Percentiles rank a stretch among this genome's conserved stretches.
Conservation (phyloP, 2,113 vertebrate species). For the Pithys albifrons region DNA sequence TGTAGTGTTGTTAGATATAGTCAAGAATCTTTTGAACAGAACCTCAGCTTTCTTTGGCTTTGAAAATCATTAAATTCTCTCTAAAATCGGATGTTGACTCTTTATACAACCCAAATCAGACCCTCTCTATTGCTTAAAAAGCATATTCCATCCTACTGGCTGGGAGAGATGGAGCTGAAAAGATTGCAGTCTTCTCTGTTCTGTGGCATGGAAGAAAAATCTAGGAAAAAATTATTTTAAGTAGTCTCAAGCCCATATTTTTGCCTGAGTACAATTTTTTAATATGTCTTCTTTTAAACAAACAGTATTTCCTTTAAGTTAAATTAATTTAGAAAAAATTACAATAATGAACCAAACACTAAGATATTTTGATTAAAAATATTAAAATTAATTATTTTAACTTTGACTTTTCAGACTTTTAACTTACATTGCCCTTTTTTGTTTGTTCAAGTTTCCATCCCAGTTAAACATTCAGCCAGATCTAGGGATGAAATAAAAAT, state of each 20-base stretch:
- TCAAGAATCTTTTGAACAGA: not conserved
- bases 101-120: not conserved
- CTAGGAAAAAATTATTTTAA: not conserved
- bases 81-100: not conserved
- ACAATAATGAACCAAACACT: not conserved
- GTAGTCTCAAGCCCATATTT: not conserved
- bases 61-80: not conserved
- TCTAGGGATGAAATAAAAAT: not conserved
- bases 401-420: not conserved
- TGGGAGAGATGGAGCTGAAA: not conserved
- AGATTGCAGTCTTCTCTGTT: not conserved
- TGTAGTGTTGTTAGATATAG: not conserved
- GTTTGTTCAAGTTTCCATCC: not conserved
- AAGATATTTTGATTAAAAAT: not conserved
- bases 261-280: not conserved
- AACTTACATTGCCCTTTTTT: not conserved
- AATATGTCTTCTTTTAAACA: not conserved
- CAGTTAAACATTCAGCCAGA: not conserved
- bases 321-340: not conserved
- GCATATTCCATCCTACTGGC: not conserved
- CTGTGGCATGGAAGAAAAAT: not conserved
- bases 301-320: not conserved
- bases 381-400: not conserved
- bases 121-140: not conserved
- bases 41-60: not conserved